Conservation (phyloP, 2,888 invertebrate species). For the Dicyrtoma fusca region DNA sequence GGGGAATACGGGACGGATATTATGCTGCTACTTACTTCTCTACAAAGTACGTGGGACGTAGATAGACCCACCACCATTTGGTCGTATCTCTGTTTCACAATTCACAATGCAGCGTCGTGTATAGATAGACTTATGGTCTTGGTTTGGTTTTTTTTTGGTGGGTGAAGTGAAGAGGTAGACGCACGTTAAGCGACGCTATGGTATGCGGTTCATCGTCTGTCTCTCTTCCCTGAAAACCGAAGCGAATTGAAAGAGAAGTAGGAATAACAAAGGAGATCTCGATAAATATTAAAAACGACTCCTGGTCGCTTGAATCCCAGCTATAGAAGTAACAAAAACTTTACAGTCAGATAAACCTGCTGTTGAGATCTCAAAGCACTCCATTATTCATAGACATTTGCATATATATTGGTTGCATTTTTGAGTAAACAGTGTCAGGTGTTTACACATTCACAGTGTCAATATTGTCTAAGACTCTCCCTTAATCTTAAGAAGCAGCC, state of each 20-base stretch:
- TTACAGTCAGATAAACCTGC: constrained; percentile 55
- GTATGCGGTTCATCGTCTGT: neutral
- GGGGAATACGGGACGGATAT: too few relatives aligned
- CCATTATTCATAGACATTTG: constrained; percentile 59
- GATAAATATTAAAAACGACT: constrained; percentile 58
- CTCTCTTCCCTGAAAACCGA: constrained; percentile 30
- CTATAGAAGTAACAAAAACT: constrained; percentile 54
- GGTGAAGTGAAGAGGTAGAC: neutral
- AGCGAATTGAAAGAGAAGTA: constrained; percentile 56
- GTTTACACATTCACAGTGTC: constrained; percentile 58
- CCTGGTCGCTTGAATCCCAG: constrained; percentile 54
- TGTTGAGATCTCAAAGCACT: constrained; percentile 57
- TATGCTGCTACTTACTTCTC: neutral
- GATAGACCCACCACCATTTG: too few relatives aligned
- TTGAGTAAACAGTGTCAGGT: constrained; percentile 58
- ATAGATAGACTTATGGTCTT: neutral
- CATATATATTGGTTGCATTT: constrained; percentile 59
- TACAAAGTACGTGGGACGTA: too few relatives aligned
- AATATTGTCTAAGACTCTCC: constrained; percentile 58
- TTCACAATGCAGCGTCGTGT: neutral
- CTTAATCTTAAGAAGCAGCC: constrained; percentile 57
- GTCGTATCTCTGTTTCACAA: constrained; percentile 11
- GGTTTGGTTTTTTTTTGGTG: too few relatives aligned
- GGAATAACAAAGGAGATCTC: constrained; percentile 57
- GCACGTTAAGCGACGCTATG: neutral